These are phyloP conservation scores for Apamea sordens DNA, from an alignment of 2,888 invertebrate genomes.

Conservation along the genomic window DNA sequence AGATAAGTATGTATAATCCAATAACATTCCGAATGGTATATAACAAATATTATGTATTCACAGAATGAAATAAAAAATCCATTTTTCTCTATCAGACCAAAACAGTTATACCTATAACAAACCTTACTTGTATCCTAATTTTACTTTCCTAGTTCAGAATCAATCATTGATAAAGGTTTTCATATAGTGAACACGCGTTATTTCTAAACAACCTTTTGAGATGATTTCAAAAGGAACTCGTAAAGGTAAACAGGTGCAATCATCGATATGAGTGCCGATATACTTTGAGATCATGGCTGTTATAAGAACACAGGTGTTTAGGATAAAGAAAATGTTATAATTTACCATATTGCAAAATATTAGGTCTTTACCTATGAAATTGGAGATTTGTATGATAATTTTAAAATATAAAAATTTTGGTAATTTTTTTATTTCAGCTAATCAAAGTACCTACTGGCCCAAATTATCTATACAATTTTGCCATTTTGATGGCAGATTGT, in stretches of 20 bases:
- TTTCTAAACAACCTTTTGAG: background rate
- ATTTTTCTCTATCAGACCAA: background rate
- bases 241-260: conserved; percentile 1
- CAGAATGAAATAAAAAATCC: background rate
- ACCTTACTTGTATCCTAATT: background rate
- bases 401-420: too few species aligned
- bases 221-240: background rate
- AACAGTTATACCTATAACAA: background rate
- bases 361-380: too few species aligned
- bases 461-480: too few species aligned
- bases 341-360: background rate
- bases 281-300: background rate
- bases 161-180: conserved; percentile 10
- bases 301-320: too few species aligned
- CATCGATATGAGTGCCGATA: background rate
- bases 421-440: too few species aligned
- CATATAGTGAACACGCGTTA: background rate
- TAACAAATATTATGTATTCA: background rate
- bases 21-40: background rate
- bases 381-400: too few species aligned
- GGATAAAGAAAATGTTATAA: background rate
- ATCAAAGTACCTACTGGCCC: too few species aligned
- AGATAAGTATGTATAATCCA: background rate
- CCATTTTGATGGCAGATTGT: too few species aligned
- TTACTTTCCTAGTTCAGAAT: background rate